Base-by-base conservation (phyloP, 2,888 invertebrate genomes). In the Sipunculus nudus region DNA sequence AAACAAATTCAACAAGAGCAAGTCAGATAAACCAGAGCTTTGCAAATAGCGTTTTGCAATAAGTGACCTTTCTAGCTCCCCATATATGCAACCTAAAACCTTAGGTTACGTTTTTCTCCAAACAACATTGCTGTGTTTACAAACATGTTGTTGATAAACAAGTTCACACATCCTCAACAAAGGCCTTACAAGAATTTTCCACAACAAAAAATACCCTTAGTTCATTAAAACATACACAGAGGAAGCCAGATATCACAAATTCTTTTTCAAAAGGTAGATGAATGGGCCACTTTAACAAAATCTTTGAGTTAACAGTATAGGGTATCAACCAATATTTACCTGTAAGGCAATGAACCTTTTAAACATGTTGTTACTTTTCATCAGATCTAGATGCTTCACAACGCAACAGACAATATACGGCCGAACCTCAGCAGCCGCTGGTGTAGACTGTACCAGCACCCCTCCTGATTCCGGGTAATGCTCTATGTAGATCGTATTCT, bases 261-360 rank as follows among this genome's bases (percentile, higher is more conserved):
- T n/a, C n/a, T n/a, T n/a, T n/a, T n/a, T n/a, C n/a, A n/a, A n/a
- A n/a, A n/a, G n/a, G n/a, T n/a, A n/a, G n/a, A n/a, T n/a, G n/a
- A n/a, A n/a, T n/a, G n/a, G n/a, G n/a, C 13, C 13, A 13, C 13
- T 38, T 13, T 13, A 13, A 38, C 38, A 13, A 38, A n/a, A 38
- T 38, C n/a, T n/a, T 13, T 38, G 38, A 38, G n/a, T 38, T n/a
- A 13, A 13, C n/a, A n/a, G n/a, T 13, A 38, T n/a, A 13, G 38
- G 13, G n/a, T 13, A n/a, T 38, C 38, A 41, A 41, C 21, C 5
- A 13, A 4, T 16, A 47, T 16, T 47, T 74, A 84, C 84, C 80
- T 86, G 93, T 74, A 92, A 76, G 75, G 90, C 89, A 64, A 93
- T 91, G 73, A 93, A 93, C 78, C 89, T 89, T 78, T 90, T 92